These are phyloP conservation scores for Remorina albescens DNA, from an alignment of 2,797 vertebrate genomes.

Conservation along the genomic window DNA sequence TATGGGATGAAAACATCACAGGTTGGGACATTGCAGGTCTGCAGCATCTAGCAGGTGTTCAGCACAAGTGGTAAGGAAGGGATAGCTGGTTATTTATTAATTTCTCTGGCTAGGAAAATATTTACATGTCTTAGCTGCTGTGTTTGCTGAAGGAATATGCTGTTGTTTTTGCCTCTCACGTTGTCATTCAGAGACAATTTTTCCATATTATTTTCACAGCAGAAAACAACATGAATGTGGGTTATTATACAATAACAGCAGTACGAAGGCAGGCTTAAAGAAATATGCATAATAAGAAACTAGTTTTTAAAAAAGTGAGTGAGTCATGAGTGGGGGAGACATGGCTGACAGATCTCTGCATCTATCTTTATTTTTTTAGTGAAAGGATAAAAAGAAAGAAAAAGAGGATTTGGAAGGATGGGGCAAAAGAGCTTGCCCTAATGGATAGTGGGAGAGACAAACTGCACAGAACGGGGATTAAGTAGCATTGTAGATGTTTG, in stretches of 20 bases:
- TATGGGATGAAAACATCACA: constrained; percentile 73
- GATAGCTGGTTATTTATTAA: constrained; percentile 65
- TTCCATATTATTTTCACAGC: constrained; percentile 34
- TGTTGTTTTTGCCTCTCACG: constrained; percentile 39
- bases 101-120: constrained; percentile 60
- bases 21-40: constrained; percentile 67
- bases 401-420: constrained; percentile 68
- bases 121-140: constrained; percentile 64
- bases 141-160: constrained; percentile 30
- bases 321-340: constrained; percentile 14
- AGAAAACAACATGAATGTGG: constrained; percentile 15
- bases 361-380: constrained; percentile 49
- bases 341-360: constrained; percentile 39
- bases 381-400: constrained; percentile 52
- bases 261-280: constrained; percentile 9
- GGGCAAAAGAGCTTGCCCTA: constrained; percentile 53
- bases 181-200: constrained; percentile 2
- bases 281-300: background rate
- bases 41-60: constrained; percentile 71
- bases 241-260: constrained; percentile 26
- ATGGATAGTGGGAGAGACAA: constrained; percentile 70
- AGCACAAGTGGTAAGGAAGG: constrained; percentile 48
- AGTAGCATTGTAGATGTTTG: constrained; percentile 36
- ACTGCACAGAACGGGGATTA: constrained; percentile 66
- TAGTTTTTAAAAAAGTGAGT: constrained; percentile 2